Base-by-base conservation (phyloP, 2,888 invertebrate genomes). In the Tipula lateralis region DNA sequence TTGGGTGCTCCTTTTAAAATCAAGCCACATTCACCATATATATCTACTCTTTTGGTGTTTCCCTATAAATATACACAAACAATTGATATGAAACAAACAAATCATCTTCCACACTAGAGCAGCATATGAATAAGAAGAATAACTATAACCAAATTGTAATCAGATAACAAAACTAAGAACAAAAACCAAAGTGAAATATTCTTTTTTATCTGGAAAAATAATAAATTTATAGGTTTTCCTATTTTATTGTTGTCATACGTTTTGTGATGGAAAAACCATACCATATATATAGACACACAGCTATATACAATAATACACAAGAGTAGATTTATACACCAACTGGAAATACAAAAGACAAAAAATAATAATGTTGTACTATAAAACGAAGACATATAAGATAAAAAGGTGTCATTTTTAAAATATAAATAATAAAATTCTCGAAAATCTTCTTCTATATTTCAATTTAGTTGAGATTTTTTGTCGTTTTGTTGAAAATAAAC, bases 151-250 rank as follows among this genome's bases (percentile, higher is more conserved):
- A 66, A 66, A 66, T 24, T 66, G 66, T 24, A 66, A 24, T 66
- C 24, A 66, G 66, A 66, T 66, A 66, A 66, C n/a, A n/a, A 66
- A 66, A 66, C 19, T 24, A 24, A 9, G 16, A 44, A 44, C 16
- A 44, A 16, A 44, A 44, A 44, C 44, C n/a, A 44, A 44, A 66
- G 66, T 24, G 24, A 66, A 66, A 66, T 66, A 66, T 66, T 66
- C 16, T 24, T 24, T 66, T 66, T 66, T 66, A 66, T 66, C 66
- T 7, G 66, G 66, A 7, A 66, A 66, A 66, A 66, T 66, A 66
- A 66, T 66, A 66, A 66, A 66, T 66, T 66, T 66, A 66, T 66
- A 66, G 66, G 66, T 24, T 66, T 66, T 66, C 66, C 66, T 24
- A 66, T 66, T 66, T 66, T 66, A 66, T 66, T 66, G 66, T 66